phyloP scores from a whole-genome alignment of 2,888 invertebrate species.

The Latrodectus elegans region DNA sequence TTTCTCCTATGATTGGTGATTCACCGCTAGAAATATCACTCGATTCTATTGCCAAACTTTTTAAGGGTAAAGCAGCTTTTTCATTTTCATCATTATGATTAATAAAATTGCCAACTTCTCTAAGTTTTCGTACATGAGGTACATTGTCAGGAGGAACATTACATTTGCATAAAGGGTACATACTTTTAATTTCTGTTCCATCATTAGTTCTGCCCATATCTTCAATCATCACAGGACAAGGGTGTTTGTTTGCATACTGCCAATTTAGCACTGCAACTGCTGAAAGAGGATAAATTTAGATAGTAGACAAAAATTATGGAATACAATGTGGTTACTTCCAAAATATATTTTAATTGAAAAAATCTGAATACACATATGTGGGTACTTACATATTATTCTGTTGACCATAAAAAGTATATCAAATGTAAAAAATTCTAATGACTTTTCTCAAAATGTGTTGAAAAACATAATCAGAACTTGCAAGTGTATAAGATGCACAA shows the following conservation, averaged over 20 bases:
- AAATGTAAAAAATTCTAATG: neutral
- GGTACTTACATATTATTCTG: too few species aligned
- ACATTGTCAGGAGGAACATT: slow-evolving; percentile 29
- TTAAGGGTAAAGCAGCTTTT: slow-evolving; percentile 10
- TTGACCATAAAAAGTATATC: neutral
- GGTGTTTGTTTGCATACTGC: slow-evolving; percentile 71
- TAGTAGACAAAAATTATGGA: slow-evolving; percentile 22
- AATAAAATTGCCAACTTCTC: slow-evolving; percentile 37
- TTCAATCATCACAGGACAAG: slow-evolving; percentile 72
- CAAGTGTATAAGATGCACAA: too few species aligned
- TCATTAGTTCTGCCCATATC: slow-evolving; percentile 70
- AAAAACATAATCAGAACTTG: too few species aligned
- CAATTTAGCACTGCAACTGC: slow-evolving; percentile 71
- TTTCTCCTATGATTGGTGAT: slow-evolving; percentile 21
- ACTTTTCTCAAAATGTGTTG: too few species aligned
- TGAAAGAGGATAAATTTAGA: slow-evolving; percentile 24
- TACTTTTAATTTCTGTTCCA: slow-evolving; percentile 69
- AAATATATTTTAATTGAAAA: too few species aligned
- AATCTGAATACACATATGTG: too few species aligned
- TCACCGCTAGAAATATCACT: slow-evolving; percentile 59
- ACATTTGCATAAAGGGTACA: slow-evolving; percentile 69
- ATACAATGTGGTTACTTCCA: too few species aligned
- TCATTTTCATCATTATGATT: neutral
- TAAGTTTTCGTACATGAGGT: slow-evolving; percentile 44
- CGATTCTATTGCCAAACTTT: slow-evolving; percentile 31